Evolutionary conservation across 2,113 vertebrate genomes (phyloP).

Genomic region (Sander lucioperca): DNA sequence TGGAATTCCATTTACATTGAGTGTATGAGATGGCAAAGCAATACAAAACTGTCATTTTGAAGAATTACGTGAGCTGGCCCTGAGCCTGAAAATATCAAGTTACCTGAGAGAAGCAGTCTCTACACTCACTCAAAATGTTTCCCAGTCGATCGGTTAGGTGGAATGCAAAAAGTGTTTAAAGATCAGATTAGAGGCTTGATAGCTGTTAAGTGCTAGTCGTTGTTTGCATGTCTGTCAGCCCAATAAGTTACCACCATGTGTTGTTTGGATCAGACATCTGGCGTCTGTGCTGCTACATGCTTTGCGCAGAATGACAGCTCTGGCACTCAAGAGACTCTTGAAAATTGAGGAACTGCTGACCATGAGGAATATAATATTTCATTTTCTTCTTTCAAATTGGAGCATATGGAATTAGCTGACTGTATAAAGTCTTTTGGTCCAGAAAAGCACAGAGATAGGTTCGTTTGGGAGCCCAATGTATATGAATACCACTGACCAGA

Average conservation of each 20-base stretch:
- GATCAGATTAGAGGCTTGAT: not conserved
- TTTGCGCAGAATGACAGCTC: constrained; percentile 2
- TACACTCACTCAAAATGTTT: not conserved
- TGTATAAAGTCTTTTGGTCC: no score
- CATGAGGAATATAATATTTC: constrained; percentile 19
- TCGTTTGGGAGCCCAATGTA: no score
- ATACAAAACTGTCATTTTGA: not conserved
- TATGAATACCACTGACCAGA: no score
- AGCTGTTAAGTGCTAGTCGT: not conserved
- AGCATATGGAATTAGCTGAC: no score
- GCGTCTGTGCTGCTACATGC: not conserved
- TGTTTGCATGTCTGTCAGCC: not conserved
- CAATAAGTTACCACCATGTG: not conserved
- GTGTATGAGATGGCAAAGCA: not conserved
- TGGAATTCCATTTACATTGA: not conserved
- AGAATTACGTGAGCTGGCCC: not conserved
- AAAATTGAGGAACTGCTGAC: constrained; percentile 39
- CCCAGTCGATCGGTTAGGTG: not conserved
- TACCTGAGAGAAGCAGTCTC: not conserved
- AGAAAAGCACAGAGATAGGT: no score
- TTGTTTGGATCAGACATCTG: constrained; percentile 16
- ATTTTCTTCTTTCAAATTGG: constrained; percentile 8
- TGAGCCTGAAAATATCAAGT: not conserved
- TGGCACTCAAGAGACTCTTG: not conserved
- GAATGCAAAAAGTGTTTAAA: no score